Conservation (phyloP, 2,888 invertebrate species). For the Chrysomela aeneicollis region DNA sequence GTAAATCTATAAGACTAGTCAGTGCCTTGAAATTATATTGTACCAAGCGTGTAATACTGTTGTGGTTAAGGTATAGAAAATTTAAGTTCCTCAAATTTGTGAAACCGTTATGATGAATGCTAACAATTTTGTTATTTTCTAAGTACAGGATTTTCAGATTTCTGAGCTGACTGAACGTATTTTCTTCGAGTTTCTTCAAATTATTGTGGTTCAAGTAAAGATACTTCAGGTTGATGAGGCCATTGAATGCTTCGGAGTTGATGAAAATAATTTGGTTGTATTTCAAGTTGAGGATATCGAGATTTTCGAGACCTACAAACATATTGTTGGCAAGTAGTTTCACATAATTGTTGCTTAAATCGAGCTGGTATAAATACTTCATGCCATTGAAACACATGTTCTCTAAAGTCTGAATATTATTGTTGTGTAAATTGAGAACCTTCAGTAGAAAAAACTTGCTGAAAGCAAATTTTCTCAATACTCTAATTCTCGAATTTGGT, state of each 20-base stretch:
- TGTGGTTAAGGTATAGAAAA: constrained; percentile 58
- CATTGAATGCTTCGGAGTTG: constrained; percentile 57
- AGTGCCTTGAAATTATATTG: constrained; percentile 58
- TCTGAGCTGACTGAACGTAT: constrained; percentile 55
- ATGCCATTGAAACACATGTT: constrained; percentile 56
- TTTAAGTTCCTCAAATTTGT: constrained; percentile 54
- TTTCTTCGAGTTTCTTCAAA: constrained; percentile 55
- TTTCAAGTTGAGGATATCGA: constrained; percentile 58
- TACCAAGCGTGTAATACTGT: constrained; percentile 55
- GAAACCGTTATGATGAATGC: constrained; percentile 59
- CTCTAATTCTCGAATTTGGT: constrained; percentile 46
- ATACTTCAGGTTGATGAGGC: constrained; percentile 56
- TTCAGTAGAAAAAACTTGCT: constrained; percentile 53
- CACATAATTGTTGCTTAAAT: constrained; percentile 54
- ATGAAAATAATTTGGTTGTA: constrained; percentile 56
- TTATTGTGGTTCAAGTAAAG: constrained; percentile 59
- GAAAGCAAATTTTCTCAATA: constrained; percentile 52
- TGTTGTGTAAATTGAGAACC: constrained; percentile 55
- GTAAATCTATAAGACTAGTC: constrained; percentile 55
- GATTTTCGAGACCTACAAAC: constrained; percentile 56
- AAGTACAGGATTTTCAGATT: constrained; percentile 58
- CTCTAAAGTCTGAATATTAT: constrained; percentile 56
- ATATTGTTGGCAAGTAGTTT: constrained; percentile 53
- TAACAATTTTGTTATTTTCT: constrained; percentile 58
- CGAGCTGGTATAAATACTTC: constrained; percentile 54